Conservation (phyloP, 2,113 vertebrate genomes). For the Glareola pratincola region DNA sequence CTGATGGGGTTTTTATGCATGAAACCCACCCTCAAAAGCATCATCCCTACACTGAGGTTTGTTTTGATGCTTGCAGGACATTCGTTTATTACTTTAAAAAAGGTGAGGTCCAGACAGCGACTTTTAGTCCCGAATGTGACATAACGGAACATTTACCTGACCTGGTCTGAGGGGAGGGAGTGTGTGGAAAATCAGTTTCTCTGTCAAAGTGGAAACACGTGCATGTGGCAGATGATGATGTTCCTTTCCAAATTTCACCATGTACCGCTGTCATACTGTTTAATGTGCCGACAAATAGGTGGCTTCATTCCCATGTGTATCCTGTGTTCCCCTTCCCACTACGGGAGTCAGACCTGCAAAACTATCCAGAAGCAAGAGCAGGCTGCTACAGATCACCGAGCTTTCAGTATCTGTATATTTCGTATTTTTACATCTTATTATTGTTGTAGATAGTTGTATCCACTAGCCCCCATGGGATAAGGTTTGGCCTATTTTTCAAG, state of each 20-base stretch:
- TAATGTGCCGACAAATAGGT: not conserved
- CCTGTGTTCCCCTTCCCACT: not conserved
- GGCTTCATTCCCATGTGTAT: not conserved
- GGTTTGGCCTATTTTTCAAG: slow-evolving; percentile 36
- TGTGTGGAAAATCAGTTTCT: not conserved
- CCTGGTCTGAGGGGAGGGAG: not conserved
- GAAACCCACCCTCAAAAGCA: not conserved
- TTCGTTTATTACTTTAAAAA: not conserved
- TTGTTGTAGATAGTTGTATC: slow-evolving; percentile 33
- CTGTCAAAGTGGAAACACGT: not conserved
- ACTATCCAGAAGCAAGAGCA: slow-evolving; percentile 18
- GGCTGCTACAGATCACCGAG: not conserved
- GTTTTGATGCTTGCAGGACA: not conserved
- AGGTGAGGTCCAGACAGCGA: not conserved
- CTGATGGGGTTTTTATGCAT: not conserved
- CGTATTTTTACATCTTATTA: slow-evolving; percentile 48
- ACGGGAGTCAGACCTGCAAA: not conserved
- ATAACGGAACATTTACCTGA: not conserved
- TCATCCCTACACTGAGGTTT: not conserved
- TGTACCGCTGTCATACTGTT: not conserved
- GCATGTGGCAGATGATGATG: not conserved
- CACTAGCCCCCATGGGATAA: not conserved
- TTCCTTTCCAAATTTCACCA: not conserved
- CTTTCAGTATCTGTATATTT: slow-evolving; percentile 43
- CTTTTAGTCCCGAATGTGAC: not conserved